Evolutionary conservation across 1,140 invertebrate species (phyloP).

Genomic region (Yoshiicerus persimilis): DNA sequence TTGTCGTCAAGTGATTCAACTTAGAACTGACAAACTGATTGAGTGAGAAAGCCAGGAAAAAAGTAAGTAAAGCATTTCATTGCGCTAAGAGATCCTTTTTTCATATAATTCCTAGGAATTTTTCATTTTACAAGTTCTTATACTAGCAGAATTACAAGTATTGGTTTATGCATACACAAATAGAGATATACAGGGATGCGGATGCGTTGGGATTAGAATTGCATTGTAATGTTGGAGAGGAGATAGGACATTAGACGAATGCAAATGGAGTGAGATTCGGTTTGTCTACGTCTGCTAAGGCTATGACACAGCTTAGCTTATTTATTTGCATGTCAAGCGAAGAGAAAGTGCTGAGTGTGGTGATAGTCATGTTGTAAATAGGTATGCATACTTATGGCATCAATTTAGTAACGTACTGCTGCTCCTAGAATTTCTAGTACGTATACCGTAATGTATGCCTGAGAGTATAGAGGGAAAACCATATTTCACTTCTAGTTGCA

Average conservation of each 20-base stretch:
- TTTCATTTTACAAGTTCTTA: neutral
- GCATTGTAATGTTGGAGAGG: neutral
- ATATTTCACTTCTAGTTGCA: neutral
- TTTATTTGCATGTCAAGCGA: neutral
- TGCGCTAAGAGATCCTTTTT: neutral
- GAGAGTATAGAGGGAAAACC: no score
- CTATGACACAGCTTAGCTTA: neutral
- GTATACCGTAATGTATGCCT: no score
- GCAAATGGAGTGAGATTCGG: neutral
- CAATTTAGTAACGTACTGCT: neutral
- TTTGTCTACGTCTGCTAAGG: neutral
- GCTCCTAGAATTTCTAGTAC: neutral
- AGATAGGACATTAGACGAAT: neutral
- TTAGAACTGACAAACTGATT: neutral
- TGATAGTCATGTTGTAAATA: neutral
- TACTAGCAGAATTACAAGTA: neutral
- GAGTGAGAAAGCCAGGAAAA: no score
- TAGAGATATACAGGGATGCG: no score
- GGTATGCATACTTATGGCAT: neutral
- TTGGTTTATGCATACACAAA: no score
- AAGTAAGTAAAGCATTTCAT: neutral
- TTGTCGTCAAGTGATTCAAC: no score
- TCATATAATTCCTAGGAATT: neutral
- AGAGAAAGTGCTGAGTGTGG: neutral
- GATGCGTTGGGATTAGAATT: no score